Conservation (phyloP, 2,113 vertebrate genomes). For the Sander lucioperca region DNA sequence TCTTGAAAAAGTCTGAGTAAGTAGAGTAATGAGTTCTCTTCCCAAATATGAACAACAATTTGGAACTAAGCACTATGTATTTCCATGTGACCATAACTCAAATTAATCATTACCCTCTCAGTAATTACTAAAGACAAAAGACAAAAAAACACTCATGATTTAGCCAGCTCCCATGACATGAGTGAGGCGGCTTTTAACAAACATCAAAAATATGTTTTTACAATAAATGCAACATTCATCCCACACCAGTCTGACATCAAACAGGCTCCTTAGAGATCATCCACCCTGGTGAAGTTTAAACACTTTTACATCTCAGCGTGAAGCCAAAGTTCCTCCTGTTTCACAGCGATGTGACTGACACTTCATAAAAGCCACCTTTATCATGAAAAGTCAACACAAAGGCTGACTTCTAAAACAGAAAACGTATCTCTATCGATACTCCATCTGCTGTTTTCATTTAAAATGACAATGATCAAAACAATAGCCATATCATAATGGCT, state of each 20-base stretch:
- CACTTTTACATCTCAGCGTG: background rate
- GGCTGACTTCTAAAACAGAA: background rate
- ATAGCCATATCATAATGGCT: background rate
- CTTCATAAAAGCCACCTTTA: background rate
- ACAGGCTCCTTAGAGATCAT: background rate
- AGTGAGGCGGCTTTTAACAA: background rate
- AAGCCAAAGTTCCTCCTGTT: background rate
- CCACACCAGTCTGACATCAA: constrained; percentile 3
- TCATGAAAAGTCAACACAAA: background rate
- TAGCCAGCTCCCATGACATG: background rate
- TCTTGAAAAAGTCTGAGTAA: background rate
- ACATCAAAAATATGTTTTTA: background rate
- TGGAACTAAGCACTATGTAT: background rate
- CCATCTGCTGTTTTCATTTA: background rate
- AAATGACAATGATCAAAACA: background rate
- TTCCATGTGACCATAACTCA: background rate
- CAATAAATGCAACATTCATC: background rate
- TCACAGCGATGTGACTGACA: constrained; percentile 2
- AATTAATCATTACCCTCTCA: background rate
- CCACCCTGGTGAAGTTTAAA: background rate
- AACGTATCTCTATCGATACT: background rate
- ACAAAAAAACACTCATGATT: background rate
- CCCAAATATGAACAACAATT: background rate
- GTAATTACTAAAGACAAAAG: background rate
- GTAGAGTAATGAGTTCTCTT: background rate